These are phyloP conservation scores for Acrocephalus scirpaceus DNA, from an alignment of 2,797 vertebrate genomes.

Conservation along the genomic window DNA sequence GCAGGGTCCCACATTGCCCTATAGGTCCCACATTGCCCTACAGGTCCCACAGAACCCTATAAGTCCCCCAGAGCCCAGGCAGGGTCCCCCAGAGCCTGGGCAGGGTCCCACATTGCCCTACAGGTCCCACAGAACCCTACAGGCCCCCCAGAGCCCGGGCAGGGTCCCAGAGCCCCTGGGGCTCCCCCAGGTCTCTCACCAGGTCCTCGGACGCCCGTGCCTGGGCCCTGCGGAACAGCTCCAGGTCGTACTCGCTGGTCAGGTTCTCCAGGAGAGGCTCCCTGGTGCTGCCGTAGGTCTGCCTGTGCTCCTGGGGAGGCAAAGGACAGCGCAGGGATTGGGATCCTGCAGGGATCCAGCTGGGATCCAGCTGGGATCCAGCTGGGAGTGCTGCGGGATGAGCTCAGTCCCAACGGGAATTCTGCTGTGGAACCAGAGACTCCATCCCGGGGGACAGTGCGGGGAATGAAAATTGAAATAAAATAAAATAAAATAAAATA, in stretches of 20 bases:
- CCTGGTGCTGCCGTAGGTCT: conserved; percentile 86
- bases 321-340: background rate
- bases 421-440: too few relatives aligned
- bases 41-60: too few relatives aligned
- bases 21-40: too few relatives aligned
- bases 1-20: too few relatives aligned
- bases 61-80: too few relatives aligned
- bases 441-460: accelerated
- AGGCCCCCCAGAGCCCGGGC: too few relatives aligned
- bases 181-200: conserved; percentile 77
- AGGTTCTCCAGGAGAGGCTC: conserved; percentile 96
- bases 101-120: too few relatives aligned
- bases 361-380: background rate
- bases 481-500: too few relatives aligned
- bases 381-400: background rate
- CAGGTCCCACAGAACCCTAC: too few relatives aligned
- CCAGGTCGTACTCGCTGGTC: conserved; percentile 96
- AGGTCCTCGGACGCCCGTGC: conserved; percentile 94
- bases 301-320: conserved; percentile 85
- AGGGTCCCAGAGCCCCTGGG: too few relatives aligned
- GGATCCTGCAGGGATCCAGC: background rate
- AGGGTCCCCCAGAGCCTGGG: too few relatives aligned
- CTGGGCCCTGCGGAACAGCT: conserved; percentile 97
- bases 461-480: background rate
- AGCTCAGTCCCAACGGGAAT: too few relatives aligned